phyloP scores from a whole-genome alignment of 2,797 vertebrate genomes.

The Columba guinea region DNA sequence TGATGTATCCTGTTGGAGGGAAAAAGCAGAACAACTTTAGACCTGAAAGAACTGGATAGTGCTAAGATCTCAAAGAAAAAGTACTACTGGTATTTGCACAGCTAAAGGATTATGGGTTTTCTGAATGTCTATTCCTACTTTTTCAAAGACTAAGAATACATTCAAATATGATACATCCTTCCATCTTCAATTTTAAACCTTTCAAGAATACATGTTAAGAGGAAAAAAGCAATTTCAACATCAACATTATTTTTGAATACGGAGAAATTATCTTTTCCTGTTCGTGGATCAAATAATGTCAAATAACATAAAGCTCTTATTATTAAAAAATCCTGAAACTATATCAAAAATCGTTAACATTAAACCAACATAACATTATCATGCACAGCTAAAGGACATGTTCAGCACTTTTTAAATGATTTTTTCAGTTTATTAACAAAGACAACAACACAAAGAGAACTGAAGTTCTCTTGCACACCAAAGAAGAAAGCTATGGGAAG shows the following conservation, averaged over 20 bases:
- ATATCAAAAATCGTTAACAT: rapidly evolving
- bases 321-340: not conserved
- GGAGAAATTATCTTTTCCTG: not conserved
- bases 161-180: not conserved
- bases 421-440: not conserved
- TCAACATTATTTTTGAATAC: not conserved
- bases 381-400: not conserved
- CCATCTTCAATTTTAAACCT: not conserved
- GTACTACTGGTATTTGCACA: too few species aligned
- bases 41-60: not conserved
- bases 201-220: not conserved
- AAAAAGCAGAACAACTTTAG: not conserved
- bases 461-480: not conserved
- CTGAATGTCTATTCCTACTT: not conserved
- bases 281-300: not conserved
- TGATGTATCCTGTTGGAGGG: slow-evolving; percentile 89
- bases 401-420: not conserved
- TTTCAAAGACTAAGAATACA: not conserved
- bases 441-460: not conserved
- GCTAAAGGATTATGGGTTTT: not conserved
- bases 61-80: not conserved
- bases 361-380: not conserved
- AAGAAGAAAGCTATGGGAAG: not conserved
- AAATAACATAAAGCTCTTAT: not conserved
- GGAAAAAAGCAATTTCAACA: not conserved